Conservation (phyloP, 2,797 vertebrate genomes). For the Anas georgica region DNA sequence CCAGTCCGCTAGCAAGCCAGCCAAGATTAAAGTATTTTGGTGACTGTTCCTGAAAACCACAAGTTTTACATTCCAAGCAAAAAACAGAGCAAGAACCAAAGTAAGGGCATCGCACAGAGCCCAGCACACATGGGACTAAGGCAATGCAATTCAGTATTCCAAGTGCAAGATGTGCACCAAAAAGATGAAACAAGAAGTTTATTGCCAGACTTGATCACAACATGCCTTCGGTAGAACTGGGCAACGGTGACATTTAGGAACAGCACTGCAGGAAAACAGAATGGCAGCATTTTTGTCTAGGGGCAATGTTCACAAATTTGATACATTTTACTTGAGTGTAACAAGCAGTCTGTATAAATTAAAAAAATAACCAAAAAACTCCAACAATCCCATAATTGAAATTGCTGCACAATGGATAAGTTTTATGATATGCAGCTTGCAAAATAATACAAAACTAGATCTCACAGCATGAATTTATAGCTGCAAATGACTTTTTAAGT, state of each 20-base stretch:
- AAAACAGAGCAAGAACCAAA: background rate
- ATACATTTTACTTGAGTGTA: background rate
- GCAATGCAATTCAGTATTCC: background rate
- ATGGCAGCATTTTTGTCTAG: background rate
- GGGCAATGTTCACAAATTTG: background rate
- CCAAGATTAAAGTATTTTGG: background rate
- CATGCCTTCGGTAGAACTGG: background rate
- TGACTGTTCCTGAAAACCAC: background rate
- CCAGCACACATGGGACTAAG: background rate
- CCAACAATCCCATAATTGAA: background rate
- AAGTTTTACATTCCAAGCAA: background rate
- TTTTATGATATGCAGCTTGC: background rate
- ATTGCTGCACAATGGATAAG: conserved; percentile 2
- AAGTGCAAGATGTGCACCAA: background rate
- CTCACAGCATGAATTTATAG: conserved; percentile 45
- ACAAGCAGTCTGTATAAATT: background rate
- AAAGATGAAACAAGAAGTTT: background rate
- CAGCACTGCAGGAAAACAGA: background rate
- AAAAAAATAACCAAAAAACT: background rate
- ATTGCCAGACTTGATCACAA: background rate
- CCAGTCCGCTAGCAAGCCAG: background rate
- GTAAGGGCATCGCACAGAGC: background rate
- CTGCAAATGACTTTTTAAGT: conserved; percentile 54
- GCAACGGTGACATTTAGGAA: background rate
- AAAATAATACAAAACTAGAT: conserved; percentile 29